Conservation (phyloP, 2,113 vertebrate genomes). For the Labeo catla region DNA sequence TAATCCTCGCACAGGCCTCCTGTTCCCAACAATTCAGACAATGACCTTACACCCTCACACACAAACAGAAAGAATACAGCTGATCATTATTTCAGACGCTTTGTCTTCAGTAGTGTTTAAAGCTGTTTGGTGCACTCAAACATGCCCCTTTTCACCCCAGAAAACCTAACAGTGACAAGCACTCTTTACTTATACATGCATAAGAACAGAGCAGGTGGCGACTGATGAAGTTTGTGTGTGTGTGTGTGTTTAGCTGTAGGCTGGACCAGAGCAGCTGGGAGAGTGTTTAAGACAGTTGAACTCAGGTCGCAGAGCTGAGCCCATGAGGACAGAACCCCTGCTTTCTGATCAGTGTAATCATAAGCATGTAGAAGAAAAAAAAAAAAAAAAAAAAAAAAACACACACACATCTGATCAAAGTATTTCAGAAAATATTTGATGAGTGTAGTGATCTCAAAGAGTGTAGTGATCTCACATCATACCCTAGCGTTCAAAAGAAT, state of each 20-base stretch:
- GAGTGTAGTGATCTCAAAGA: not conserved
- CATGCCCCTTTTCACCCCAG: constrained; percentile 10
- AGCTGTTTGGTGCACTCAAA: constrained; percentile 18
- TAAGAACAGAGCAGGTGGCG: constrained; percentile 5
- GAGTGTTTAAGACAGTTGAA: constrained; percentile 8
- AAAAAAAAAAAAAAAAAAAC: not conserved
- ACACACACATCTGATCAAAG: not conserved
- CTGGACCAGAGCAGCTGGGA: constrained; percentile 23
- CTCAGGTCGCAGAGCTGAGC: constrained; percentile 7
- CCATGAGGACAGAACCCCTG: not conserved
- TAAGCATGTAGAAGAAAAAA: too few species aligned
- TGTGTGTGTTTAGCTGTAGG: not conserved
- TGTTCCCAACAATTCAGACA: constrained; percentile 68
- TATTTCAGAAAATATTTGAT: not conserved
- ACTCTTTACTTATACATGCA: not conserved
- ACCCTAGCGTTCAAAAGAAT: not conserved
- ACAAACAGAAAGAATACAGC: constrained; percentile 67
- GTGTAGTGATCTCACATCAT: not conserved
- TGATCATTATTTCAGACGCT: constrained; percentile 79
- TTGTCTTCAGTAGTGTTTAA: constrained; percentile 60
- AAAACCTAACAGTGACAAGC: not conserved
- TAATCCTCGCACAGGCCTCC: constrained; percentile 74
- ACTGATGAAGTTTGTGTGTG: not conserved
- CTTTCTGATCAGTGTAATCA: not conserved
- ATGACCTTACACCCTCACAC: constrained; percentile 67